Evolutionary conservation across 1,140 invertebrate genomes (phyloP).

Genomic region (Euura saliciscinereae): DNA sequence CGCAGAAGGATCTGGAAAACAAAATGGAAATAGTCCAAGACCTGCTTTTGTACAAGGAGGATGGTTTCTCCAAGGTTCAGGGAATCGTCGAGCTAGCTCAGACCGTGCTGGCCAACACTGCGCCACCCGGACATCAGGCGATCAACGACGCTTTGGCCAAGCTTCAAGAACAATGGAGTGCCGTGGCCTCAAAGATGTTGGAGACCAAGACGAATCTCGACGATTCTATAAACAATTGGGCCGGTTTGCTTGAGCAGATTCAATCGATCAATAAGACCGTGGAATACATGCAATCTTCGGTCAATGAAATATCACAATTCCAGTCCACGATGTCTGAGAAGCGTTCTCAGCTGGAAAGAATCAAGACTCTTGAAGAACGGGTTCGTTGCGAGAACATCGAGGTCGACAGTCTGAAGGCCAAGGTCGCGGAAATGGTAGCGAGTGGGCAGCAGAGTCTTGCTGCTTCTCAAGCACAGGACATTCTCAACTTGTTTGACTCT

Average conservation of each 20-base stretch:
- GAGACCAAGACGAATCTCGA: constrained; percentile 89
- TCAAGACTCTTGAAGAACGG: constrained; percentile 88
- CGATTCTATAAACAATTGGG: constrained; percentile 89
- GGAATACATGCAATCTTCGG: constrained; percentile 73
- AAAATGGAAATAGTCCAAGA: constrained; percentile 87
- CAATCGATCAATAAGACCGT: constrained; percentile 84
- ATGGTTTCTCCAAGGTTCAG: constrained; percentile 88
- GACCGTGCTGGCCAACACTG: constrained; percentile 90
- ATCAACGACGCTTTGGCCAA: constrained; percentile 84
- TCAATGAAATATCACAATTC: constrained; percentile 76
- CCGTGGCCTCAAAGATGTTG: constrained; percentile 84
- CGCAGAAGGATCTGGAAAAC: constrained; percentile 83
- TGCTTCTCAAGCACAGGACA: constrained; percentile 83
- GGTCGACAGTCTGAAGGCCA: constrained; percentile 85
- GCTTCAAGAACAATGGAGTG: constrained; percentile 90
- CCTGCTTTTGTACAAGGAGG: constrained; percentile 86
- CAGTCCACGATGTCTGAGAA: constrained; percentile 86
- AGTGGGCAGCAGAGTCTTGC: constrained; percentile 83
- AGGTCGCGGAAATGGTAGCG: constrained; percentile 86
- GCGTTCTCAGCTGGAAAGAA: constrained; percentile 80
- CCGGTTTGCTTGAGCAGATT: constrained; percentile 86
- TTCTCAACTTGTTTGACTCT: constrained; percentile 69
- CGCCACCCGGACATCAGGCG: constrained; percentile 82
- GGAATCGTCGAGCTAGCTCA: constrained; percentile 87
- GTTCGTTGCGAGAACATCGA: constrained; percentile 90